Conservation (phyloP, 1,140 invertebrate genomes). For the Drosophila teissieri region DNA sequence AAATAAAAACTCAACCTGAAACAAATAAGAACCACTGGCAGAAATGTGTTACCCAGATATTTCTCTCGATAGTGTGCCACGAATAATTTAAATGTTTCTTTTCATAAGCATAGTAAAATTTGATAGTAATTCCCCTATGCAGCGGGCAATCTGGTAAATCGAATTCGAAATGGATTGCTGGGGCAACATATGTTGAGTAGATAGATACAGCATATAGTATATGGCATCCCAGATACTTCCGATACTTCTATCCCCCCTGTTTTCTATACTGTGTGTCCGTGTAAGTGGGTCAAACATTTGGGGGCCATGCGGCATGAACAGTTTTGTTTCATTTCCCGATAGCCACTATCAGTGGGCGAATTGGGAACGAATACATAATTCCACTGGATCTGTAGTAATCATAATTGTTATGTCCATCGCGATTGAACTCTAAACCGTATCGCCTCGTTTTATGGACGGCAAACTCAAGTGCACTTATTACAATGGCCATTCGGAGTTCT, state of each 20-base stretch:
- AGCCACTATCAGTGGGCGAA: conserved; percentile 36
- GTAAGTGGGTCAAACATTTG: conserved; percentile 44
- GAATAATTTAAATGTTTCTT: not conserved
- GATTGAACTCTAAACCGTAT: conserved; percentile 58
- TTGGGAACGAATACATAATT: conserved; percentile 2
- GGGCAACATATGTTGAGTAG: conserved; percentile 13
- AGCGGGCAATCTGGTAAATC: not conserved
- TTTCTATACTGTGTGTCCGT: not conserved
- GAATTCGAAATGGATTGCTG: not conserved
- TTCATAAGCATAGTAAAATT: no score
- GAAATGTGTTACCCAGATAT: not conserved
- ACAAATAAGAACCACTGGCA: conserved; percentile 2
- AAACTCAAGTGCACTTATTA: conserved; percentile 16
- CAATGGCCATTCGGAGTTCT: conserved; percentile 5
- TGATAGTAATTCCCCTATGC: no score
- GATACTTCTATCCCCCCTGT: not conserved
- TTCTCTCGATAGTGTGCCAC: conserved; percentile 7
- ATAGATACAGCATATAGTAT: not conserved
- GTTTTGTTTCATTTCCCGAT: conserved; percentile 3
- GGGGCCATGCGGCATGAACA: conserved; percentile 15
- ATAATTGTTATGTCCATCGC: conserved; percentile 45
- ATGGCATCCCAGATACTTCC: not conserved
- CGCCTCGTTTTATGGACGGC: conserved; percentile 50
- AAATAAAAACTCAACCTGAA: conserved; percentile 4
- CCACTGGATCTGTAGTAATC: conserved; percentile 7